phyloP scores from a whole-genome alignment of 2,113 vertebrate species.

The Psittacula cyanocephala region DNA sequence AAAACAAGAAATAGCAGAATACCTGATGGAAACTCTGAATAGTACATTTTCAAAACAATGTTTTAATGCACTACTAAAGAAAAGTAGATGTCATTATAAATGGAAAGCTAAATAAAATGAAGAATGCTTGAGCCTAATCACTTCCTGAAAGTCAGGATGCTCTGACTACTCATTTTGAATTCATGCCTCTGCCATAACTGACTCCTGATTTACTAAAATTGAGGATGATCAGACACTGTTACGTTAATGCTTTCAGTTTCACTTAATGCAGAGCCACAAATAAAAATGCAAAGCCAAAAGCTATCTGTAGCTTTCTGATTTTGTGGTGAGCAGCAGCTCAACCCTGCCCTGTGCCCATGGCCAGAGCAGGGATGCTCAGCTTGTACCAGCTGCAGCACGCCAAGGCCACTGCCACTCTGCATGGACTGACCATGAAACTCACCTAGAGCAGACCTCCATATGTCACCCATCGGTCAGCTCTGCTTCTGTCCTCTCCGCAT shows the following conservation, averaged over 20 bases:
- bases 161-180: neutral
- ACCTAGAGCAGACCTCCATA: neutral
- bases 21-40: neutral
- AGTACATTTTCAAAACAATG: neutral
- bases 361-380: neutral
- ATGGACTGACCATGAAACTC: rapidly evolving
- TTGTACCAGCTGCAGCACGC: too few relatives aligned
- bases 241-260: rapidly evolving
- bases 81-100: neutral
- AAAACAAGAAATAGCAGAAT: neutral
- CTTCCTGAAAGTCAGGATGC: neutral
- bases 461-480: neutral
- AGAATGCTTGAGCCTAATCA: neutral
- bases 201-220: rapidly evolving
- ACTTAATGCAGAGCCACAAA: rapidly evolving
- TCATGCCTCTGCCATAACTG: rapidly evolving
- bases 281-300: rapidly evolving
- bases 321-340: neutral
- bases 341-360: rapidly evolving
- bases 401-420: neutral
- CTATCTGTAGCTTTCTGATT: rapidly evolving
- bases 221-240: rapidly evolving
- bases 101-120: neutral
- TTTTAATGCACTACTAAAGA: neutral
- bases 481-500: too few relatives aligned